Evolutionary conservation across 2,888 invertebrate species (phyloP).

Genomic region (Melitaea athalia): DNA sequence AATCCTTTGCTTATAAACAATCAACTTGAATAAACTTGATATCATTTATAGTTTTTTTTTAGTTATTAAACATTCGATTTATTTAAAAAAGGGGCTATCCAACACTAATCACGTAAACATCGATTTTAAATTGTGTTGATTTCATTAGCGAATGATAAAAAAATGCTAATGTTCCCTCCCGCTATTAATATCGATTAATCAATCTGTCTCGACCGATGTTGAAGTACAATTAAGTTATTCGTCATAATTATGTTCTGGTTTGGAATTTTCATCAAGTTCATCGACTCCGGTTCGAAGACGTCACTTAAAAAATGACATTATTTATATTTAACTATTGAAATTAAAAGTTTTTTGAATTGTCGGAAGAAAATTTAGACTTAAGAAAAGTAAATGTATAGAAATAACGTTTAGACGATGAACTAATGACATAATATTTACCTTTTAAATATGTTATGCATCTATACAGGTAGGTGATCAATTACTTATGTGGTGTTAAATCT

Average conservation of each 20-base stretch:
- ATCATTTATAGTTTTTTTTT: neutral
- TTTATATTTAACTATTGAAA: neutral
- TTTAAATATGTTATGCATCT: no score
- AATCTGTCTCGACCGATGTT: slow-evolving; percentile 50
- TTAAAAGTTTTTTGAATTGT: no score
- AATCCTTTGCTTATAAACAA: no score
- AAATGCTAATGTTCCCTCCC: slow-evolving; percentile 31
- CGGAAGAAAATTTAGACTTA: no score
- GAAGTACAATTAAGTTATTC: slow-evolving; percentile 59
- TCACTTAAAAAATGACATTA: neutral
- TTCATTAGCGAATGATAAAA: slow-evolving; percentile 36
- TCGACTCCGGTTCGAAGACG: neutral
- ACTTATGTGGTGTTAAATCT: no score
- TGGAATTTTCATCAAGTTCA: neutral
- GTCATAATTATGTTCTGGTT: slow-evolving; percentile 48
- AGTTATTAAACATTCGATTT: neutral
- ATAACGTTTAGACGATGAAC: no score
- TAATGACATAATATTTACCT: no score
- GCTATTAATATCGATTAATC: slow-evolving; percentile 49
- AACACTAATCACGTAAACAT: slow-evolving; percentile 6
- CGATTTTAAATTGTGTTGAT: slow-evolving; percentile 21
- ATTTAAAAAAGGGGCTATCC: neutral
- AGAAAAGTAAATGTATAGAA: no score
- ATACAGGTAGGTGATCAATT: no score
- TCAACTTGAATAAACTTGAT: no score